These are phyloP conservation scores for Dromas ardeola DNA, from an alignment of 2,113 vertebrate species.

Conservation along the genomic window DNA sequence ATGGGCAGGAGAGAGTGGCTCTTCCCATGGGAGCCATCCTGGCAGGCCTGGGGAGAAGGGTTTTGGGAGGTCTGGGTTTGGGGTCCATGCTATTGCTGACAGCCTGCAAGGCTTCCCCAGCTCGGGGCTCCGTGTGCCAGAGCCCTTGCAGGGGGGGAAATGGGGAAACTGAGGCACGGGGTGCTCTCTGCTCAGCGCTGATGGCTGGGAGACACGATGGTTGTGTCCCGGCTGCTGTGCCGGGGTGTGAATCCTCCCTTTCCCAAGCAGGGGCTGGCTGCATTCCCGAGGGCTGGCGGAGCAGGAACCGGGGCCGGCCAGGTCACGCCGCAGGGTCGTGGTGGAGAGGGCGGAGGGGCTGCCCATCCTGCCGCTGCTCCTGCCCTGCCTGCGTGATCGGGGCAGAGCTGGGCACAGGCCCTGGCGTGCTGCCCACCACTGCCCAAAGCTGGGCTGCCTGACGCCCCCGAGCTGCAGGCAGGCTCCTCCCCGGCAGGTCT, in stretches of 20 bases:
- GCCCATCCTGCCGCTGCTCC: background rate
- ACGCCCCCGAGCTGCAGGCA: background rate
- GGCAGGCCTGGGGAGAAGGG: background rate
- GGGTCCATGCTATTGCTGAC: background rate
- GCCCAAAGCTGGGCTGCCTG: background rate
- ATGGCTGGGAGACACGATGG: background rate
- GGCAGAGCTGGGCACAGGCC: background rate
- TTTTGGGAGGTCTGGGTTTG: background rate
- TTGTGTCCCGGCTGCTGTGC: no score
- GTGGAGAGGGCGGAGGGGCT: background rate
- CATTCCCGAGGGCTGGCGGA: background rate
- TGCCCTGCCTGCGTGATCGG: background rate
- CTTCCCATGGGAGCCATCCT: background rate
- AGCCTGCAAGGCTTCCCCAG: background rate
- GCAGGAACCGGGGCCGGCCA: background rate
- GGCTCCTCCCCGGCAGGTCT: background rate
- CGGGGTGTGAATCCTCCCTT: background rate
- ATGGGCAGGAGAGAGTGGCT: background rate
- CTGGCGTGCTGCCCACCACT: background rate
- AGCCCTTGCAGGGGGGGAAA: background rate
- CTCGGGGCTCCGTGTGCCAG: background rate
- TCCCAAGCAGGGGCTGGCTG: background rate
- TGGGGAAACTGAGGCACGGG: background rate
- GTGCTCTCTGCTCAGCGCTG: background rate
- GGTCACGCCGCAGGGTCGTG: fast-evolving